phyloP scores from a whole-genome alignment of 2,888 invertebrate species.

The Amblyjoppa fuscipennis region DNA sequence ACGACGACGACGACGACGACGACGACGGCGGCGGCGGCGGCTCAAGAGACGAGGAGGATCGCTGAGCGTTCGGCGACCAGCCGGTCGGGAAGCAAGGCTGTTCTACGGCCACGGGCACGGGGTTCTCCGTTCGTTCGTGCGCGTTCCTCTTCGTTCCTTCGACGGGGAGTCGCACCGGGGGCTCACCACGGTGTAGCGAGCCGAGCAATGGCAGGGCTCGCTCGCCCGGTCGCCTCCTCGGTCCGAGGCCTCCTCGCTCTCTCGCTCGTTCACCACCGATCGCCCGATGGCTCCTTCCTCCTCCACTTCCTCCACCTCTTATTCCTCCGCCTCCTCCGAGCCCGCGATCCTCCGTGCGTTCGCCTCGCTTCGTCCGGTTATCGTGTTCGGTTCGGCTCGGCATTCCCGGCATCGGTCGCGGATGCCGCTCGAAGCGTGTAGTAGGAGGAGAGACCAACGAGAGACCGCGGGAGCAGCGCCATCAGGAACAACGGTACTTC shows the following conservation, averaged over 20 bases:
- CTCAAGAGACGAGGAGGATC: constrained; percentile 50
- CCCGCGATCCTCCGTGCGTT: constrained; percentile 59
- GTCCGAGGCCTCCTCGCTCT: constrained; percentile 39
- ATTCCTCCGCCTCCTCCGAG: constrained; percentile 51
- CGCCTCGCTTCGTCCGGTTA: constrained; percentile 62
- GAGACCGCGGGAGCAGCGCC: constrained; percentile 51
- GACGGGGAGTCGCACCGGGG: constrained; percentile 34
- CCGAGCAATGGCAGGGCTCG: constrained; percentile 20
- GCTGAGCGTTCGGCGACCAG: constrained; percentile 62
- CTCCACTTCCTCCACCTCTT: constrained; percentile 17
- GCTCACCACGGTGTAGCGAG: constrained; percentile 14
- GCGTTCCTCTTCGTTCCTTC: constrained; percentile 71
- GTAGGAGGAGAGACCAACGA: constrained; percentile 9
- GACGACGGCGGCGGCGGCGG: constrained; percentile 37
- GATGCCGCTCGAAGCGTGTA: constrained; percentile 23
- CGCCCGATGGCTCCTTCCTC: not conserved
- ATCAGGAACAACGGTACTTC: constrained; percentile 84
- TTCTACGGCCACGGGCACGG: constrained; percentile 76
- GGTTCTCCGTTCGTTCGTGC: constrained; percentile 67
- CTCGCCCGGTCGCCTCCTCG: constrained; percentile 30
- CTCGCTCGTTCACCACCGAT: constrained; percentile 14
- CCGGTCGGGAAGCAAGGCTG: constrained; percentile 72
- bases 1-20: constrained; percentile 50
- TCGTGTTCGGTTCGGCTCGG: constrained; percentile 69
- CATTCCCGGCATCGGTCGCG: constrained; percentile 69